Evolutionary conservation across 2,113 vertebrate species (phyloP).

Genomic region (Neolamprologus falcicula): DNA sequence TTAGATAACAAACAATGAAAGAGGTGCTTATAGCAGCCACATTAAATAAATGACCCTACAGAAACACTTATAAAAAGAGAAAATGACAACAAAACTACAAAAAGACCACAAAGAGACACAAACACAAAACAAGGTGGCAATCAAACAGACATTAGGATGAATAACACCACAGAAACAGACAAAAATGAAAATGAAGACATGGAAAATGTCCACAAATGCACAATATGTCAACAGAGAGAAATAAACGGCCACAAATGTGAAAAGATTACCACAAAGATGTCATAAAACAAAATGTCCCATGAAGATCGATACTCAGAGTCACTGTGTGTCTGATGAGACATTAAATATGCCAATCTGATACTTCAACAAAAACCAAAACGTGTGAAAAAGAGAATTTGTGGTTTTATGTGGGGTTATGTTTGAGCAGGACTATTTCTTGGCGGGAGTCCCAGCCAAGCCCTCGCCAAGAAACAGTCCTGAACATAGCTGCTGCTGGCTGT

Average conservation of each 20-base stretch:
- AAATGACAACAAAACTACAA: not conserved
- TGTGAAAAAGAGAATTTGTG: not conserved
- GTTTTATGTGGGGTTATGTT: not conserved
- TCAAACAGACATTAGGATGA: not conserved
- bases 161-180: not conserved
- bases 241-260: not conserved
- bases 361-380: not conserved
- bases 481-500: not conserved
- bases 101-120: not conserved
- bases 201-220: not conserved
- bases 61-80: not conserved
- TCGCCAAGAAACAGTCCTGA: not conserved
- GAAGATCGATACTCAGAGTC: not conserved
- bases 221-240: not conserved
- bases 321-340: not conserved
- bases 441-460: not conserved
- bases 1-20: not conserved
- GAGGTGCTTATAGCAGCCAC: not conserved
- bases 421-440: not conserved
- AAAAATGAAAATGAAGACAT: not conserved
- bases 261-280: not conserved
- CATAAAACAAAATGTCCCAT: not conserved
- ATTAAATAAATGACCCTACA: not conserved
- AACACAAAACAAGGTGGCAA: not conserved
- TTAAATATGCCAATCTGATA: not conserved